These are phyloP conservation scores for Fistularia commersonii DNA, from an alignment of 2,797 vertebrate species.

Conservation along the genomic window DNA sequence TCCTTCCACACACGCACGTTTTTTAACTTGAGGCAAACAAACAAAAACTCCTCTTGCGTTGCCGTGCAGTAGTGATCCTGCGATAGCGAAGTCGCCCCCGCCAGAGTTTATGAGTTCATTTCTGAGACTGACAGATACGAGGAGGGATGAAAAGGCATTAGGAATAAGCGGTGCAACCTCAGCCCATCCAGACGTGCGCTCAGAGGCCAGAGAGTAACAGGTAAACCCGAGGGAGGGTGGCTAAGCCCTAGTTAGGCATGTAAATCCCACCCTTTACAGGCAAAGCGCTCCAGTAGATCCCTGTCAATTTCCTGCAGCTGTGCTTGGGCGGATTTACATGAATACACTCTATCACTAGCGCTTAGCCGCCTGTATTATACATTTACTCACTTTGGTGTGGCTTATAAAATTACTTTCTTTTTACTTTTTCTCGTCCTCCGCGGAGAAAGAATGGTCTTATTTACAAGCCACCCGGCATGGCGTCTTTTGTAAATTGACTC, in stretches of 20 bases:
- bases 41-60: conserved; percentile 11
- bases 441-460: conserved; percentile 66
- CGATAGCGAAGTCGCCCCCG: conserved; percentile 13
- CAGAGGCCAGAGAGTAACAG: conserved; percentile 73
- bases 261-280: conserved; percentile 86
- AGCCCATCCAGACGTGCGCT: conserved; percentile 58
- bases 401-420: conserved; percentile 55
- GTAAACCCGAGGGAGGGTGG: conserved; percentile 77
- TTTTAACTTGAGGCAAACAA: conserved; percentile 3
- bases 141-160: conserved; percentile 75
- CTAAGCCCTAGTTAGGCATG: conserved; percentile 86
- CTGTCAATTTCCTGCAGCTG: conserved; percentile 81
- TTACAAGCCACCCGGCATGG: conserved; percentile 64
- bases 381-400: conserved; percentile 55
- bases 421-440: conserved; percentile 39
- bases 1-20: conserved; percentile 2
- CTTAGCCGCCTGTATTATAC: conserved; percentile 66
- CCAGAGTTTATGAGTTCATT: conserved; percentile 65
- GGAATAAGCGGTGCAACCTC: conserved; percentile 66
- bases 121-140: conserved; percentile 74
- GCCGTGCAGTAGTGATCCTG: conserved; percentile 32
- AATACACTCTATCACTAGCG: conserved; percentile 75
- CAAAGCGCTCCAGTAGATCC: conserved; percentile 80
- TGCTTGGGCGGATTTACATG: conserved; percentile 79
- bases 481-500: conserved; percentile 80